Evolutionary conservation across 2,888 invertebrate species (phyloP), one percentile per base, ranked within the genome.

Genomic region (Bhutanitis thaidina): DNA sequence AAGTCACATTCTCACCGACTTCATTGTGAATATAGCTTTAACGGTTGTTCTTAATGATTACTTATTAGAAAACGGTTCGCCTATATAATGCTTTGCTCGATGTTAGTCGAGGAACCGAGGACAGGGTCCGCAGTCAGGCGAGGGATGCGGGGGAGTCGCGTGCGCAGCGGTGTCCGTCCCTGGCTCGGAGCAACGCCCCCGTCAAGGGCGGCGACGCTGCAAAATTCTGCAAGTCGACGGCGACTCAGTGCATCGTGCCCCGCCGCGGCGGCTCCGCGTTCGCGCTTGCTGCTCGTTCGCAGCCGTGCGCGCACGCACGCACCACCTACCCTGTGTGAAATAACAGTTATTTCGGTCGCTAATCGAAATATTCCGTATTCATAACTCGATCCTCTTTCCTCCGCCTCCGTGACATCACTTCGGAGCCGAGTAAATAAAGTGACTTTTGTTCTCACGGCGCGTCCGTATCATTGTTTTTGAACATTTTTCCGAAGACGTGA

Each of bases 151-250:
- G 81, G 72, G 80, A 77, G 83, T 82, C 87, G 87, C 86, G 86
- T 84, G 87, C 87, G 87, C 86, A 78, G 76, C 77, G 71, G 74
- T 67, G 71, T 77, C 77, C 86, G 88, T 88, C 87, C 88, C 89
- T 88, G 88, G 82, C 74, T 76, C 34, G 83, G 89, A 85, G 86
- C 89, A 89, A 88, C 88, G 89, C 85, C 89, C 89, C 86, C 85
- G 88, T 87, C 88, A 89, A 88, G 89, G 89, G 89, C 89, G 89
- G 86, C 88, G 86, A 84, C 87, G 87, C 73, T 74, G 87, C 88
- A 88, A 88, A 88, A 85, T 89, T 88, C 78, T 88, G 88, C 88
- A 88, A 88, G 86, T 84, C 84, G 80, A 35, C 50, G 44, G 34
- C 39, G 44, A 38, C n/a, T 83, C 87, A 87, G 86, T 88, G 88